Base-by-base conservation (phyloP, 2,888 invertebrate species). In the Drosophila quinaria region DNA sequence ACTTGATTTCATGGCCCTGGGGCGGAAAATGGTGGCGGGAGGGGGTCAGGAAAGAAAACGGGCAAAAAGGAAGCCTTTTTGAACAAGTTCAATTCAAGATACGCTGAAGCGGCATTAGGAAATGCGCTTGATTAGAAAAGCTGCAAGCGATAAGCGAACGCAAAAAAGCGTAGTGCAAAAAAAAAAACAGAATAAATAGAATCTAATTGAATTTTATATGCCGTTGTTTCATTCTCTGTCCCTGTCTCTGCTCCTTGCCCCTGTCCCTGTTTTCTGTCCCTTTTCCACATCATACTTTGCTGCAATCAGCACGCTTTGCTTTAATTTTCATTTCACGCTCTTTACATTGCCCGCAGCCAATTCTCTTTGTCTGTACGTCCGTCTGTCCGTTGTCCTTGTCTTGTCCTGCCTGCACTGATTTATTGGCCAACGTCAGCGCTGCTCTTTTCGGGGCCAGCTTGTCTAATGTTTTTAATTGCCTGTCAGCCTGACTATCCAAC, bases 121-220 rank as follows among this genome's bases (percentile, higher is more conserved):
- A 70, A 77, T 74, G 78, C 65, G 86, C 87, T 88, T 88, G 86
- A 86, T 86, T 86, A 88, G 90, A 88, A 86, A 72, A 74, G 78
- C 88, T 87, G 72, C 75, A 71, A 79, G 82, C 90, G 75, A 75
- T 85, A 85, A 62, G 42, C 25, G 39, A 50, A 15, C 70, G 44
- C 29, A 33, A 42, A 22, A 61, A 52, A 54, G 54, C 47, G 11
- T 22, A 55, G 13, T 22, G 25, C 37, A 68, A 46, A 62, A 70
- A 68, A 77, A 51, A 64, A 46, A 64, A 71, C 70, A 77, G 62
- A 62, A 51, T 61, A 70, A 69, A 80, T 72, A 87, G 62, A 74
- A 74, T 88, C 76, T 86, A 86, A 90, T 90, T 90, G 86, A 86
- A 90, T 88, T 88, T 87, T 67, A 77, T 89, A 71, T 74, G 62